Evolutionary conservation across 2,797 vertebrate species (phyloP), one percentile per base, ranked within the genome.

Genomic region (Sebastes vulpes): DNA sequence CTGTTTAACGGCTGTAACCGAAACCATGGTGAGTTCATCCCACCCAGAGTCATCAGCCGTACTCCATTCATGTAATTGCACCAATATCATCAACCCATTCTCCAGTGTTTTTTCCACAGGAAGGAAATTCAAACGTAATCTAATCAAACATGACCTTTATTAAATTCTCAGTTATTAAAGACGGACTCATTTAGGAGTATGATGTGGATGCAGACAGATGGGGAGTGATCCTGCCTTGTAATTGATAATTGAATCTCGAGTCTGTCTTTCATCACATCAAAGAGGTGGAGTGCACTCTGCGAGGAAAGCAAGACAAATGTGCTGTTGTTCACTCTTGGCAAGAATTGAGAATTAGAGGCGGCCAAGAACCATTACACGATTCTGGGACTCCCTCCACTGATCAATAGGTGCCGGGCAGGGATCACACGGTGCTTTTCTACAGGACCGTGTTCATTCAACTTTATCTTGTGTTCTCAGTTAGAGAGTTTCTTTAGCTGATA

Each of bases 11-110:
- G 95, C 93, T 82, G 88, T 99, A 82, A 96, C 95, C 71, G 94
- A 97, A 80, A 96, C 96, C 85, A 95, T 98, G 96, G 98, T 99
- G 93, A 96, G 97, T 95, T 82, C 52, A 23, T 20, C 54, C 74
- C 50, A 29, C 48, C 65, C 64, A 53, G 3, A 35, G 29, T 65
- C 75, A 46, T 74, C 66, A 74, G 57, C 46, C 26, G 1, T 8
- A 11, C 65, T 53, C 59, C 23, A 32, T 65, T 74, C 73, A 74
- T 58, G 32, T 80, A 74, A 66, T 68, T 52, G 46, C 60, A 65
- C 65, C 76, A 75, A 82, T 75, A 88, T 80, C 81, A 78, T 67
- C 64, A 75, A 64, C 28, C 58, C 12, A 8, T 84, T 82, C 67
- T 58, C 14, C 66, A 67, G 65, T 79, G 65, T 23, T 81, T 89